These are phyloP conservation scores for Columba guinea DNA, from an alignment of 2,797 vertebrate species.

Conservation along the genomic window DNA sequence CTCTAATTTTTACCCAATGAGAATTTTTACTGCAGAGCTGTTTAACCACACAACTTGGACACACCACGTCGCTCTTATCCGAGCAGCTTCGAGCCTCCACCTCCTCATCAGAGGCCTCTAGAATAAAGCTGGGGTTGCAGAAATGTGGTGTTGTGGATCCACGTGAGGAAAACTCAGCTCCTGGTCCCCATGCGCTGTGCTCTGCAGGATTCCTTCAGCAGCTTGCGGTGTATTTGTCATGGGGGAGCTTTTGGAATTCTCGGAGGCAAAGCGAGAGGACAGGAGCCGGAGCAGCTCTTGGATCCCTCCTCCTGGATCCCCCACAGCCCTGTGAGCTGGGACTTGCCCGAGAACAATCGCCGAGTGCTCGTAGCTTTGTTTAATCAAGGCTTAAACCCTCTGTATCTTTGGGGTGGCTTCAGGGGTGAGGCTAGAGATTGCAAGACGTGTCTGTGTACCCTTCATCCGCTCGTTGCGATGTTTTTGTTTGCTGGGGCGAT, in stretches of 20 bases:
- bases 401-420: not conserved
- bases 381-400: not conserved
- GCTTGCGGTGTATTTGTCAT: not conserved
- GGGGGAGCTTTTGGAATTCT: not conserved
- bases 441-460: not conserved
- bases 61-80: fast-evolving
- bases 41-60: not conserved
- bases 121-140: not conserved
- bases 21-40: not conserved
- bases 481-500: not conserved
- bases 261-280: not conserved
- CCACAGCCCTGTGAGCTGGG: not conserved
- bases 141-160: not conserved
- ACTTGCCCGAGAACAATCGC: not conserved
- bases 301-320: not conserved
- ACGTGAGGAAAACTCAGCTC: not conserved
- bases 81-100: not conserved
- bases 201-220: not conserved
- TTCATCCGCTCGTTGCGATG: not conserved
- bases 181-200: not conserved
- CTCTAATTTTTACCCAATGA: not conserved
- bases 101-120: not conserved
- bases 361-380: not conserved
- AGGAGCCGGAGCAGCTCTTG: not conserved
- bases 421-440: not conserved